These are phyloP conservation scores for Ypsolopha scabrella DNA, from an alignment of 2,888 invertebrate genomes.

Conservation along the genomic window DNA sequence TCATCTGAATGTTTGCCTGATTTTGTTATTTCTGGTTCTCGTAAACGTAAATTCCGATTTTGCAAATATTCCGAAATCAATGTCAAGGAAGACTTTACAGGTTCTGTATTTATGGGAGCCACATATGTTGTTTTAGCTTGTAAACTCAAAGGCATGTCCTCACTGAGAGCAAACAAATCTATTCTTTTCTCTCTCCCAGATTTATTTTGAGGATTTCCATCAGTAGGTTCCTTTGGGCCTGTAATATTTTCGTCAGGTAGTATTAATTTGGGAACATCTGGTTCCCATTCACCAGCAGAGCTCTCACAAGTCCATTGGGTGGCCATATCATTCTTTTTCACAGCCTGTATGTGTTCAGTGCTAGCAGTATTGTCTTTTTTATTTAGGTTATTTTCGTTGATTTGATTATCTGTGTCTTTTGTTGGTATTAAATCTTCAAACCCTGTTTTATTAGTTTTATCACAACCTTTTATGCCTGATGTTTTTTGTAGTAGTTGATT, in stretches of 20 bases:
- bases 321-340: constrained; percentile 36
- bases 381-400: not conserved
- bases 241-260: constrained; percentile 30
- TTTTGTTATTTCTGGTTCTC: constrained; percentile 26
- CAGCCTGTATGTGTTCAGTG: not conserved
- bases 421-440: constrained; percentile 15
- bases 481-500: constrained; percentile 16
- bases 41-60: constrained; percentile 40
- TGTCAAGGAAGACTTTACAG: constrained; percentile 36
- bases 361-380: not conserved
- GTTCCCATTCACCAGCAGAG: constrained; percentile 38
- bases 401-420: constrained; percentile 8
- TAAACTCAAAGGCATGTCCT: constrained; percentile 56
- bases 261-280: constrained; percentile 31
- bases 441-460: no score
- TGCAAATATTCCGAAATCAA: constrained; percentile 54
- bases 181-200: constrained; percentile 32
- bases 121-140: constrained; percentile 27
- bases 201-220: constrained; percentile 25
- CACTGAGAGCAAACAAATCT: constrained; percentile 55
- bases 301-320: constrained; percentile 49
- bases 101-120: constrained; percentile 16
- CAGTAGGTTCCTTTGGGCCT: constrained; percentile 24
- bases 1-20: constrained; percentile 26
- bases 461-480: no score